Evolutionary conservation across 2,113 vertebrate genomes (phyloP), one percentile per base, ranked within the genome.

Genomic region (Oreochromis tanganicae): DNA sequence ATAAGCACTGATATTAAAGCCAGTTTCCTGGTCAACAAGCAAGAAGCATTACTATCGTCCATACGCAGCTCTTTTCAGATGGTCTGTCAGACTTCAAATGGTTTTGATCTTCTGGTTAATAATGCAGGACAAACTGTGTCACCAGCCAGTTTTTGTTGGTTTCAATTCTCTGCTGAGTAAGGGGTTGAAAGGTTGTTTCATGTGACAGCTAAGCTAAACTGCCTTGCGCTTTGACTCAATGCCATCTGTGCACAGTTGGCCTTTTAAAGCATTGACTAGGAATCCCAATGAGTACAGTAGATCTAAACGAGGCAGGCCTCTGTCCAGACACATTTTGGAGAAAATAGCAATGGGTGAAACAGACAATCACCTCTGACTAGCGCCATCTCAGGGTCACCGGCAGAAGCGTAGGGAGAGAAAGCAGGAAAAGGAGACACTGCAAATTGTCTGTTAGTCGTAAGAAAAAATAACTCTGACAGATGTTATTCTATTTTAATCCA

Each of bases 231-330:
- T 91, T 94, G 85, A 93, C 79, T 87, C 86, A 94, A 89, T 85
- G 57, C 89, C 91, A 92, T 93, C 88, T 88, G 87, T 92, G 89
- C 79, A 85, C 92, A 50, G 43, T 81, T 94, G 92, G 85, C 92
- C 89, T 94, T 95, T 95, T 88, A 87, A 80, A 92, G 75, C 88
- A 92, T 90, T 88, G 92, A 94, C 91, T 85, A 52, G 83, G 85
- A 93, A 88, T 93, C 84, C 79, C 89, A 88, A 83, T 88, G 89
- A 92, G 91, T 88, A 87, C 87, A 85, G 84, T 84, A 79, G 79
- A 86, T 82, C 85, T 83, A 91, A 79, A 87, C 79, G 48, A 83
- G 54, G 83, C 78, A 80, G 9, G 17, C 9, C 48, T 38, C 78
- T 81, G 36, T 88, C 80, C 43, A 32, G 84, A 75, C 56, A 82